A percentile compares a stretch with the other conserved stretches of the same genome.
phyloP scores from a whole-genome alignment of 1,140 invertebrate genomes.

The Macrobrachium rosenbergii region DNA sequence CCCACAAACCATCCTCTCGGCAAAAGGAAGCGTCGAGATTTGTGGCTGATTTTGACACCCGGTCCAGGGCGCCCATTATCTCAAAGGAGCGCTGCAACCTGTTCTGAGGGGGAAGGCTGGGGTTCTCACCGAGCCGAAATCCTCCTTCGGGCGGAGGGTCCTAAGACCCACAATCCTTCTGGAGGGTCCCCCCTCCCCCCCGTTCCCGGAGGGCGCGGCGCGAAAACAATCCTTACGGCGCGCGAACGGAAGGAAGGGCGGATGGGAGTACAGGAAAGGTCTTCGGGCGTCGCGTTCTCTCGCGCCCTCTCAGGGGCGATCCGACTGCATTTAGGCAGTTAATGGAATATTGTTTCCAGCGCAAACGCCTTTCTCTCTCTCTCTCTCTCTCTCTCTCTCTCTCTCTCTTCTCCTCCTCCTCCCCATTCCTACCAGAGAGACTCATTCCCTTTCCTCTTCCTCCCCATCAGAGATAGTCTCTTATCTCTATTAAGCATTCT shows the following conservation, averaged over 20 bases:
- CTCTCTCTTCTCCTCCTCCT: background rate
- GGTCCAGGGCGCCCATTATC: constrained; percentile 48
- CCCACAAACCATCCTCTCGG: background rate
- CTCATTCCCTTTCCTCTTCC: too few relatives aligned
- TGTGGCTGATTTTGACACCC: constrained; percentile 49
- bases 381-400: background rate
- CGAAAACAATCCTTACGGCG: constrained; percentile 7
- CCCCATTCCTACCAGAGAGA: too few relatives aligned
- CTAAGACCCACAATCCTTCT: background rate
- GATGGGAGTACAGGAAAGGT: too few relatives aligned
- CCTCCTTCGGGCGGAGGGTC: background rate
- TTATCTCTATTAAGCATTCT: too few relatives aligned
- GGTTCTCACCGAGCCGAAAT: background rate
- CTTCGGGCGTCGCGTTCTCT: background rate
- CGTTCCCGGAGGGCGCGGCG: background rate
- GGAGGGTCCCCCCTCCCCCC: too few relatives aligned
- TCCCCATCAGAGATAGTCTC: too few relatives aligned
- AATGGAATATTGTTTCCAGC: constrained; percentile 60
- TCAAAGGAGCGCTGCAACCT: constrained; percentile 50
- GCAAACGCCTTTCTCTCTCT: background rate
- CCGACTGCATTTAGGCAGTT: constrained; percentile 53
- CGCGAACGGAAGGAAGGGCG: background rate
- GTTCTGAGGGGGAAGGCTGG: background rate
- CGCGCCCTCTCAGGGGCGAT: constrained; percentile 25
- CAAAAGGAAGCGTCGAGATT: constrained; percentile 13